phyloP scores from a whole-genome alignment of 2,113 vertebrate species.

The Rhinoderma darwinii region DNA sequence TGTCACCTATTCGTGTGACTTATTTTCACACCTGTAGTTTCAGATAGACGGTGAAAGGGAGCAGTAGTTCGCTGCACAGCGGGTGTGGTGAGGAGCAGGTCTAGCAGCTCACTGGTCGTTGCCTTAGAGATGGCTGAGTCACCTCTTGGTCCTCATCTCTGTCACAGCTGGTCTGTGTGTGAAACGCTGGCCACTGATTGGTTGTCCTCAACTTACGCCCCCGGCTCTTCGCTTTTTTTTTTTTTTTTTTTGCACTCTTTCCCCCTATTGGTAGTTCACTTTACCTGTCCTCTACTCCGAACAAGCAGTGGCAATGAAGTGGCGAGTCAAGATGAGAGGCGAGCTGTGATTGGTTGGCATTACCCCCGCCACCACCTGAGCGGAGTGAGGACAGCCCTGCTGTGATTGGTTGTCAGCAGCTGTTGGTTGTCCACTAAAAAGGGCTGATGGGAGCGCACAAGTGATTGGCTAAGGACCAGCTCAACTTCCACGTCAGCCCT shows the following conservation, averaged over 20 bases:
- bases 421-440: background rate
- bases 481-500: conserved; percentile 29
- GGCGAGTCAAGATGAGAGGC: conserved; percentile 1
- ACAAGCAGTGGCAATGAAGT: background rate
- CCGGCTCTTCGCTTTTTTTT: conserved; percentile 15
- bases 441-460: background rate
- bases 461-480: background rate
- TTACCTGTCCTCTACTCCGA: conserved; percentile 22
- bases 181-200: background rate
- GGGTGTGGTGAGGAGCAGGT: background rate
- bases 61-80: conserved; percentile 34
- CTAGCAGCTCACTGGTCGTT: conserved; percentile 43
- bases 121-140: conserved; percentile 51
- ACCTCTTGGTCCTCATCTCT: conserved; percentile 50
- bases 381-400: conserved; percentile 16
- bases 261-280: conserved; percentile 17
- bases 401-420: conserved; percentile 32
- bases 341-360: conserved; percentile 34
- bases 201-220: conserved; percentile 10
- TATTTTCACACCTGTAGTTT: conserved; percentile 9
- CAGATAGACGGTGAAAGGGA: background rate
- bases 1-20: conserved; percentile 9
- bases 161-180: background rate
- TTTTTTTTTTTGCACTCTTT: background rate
- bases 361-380: conserved; percentile 40